Conservation (phyloP, 1,140 invertebrate species). For the Solen grandis region DNA sequence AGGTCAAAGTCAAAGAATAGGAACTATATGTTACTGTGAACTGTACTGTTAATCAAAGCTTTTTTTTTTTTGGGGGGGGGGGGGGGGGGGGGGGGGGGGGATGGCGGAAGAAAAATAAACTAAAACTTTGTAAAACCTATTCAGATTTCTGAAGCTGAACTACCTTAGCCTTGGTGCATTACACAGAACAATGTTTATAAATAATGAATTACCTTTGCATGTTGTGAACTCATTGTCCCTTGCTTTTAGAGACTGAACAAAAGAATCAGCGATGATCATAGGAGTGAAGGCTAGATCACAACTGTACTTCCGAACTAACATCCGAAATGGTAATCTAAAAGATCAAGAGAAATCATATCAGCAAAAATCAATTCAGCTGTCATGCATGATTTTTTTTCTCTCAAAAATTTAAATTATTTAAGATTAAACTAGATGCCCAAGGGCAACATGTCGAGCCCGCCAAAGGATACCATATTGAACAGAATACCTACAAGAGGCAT, state of each 20-base stretch:
- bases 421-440: no score
- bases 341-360: conserved; percentile 26
- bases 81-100: no score
- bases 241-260: conserved; percentile 93
- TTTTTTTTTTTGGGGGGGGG: not conserved
- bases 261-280: conserved; percentile 97
- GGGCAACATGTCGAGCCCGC: no score
- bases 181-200: not conserved
- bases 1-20: not conserved
- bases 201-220: conserved; percentile 82
- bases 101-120: not conserved
- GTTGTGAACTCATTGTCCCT: conserved; percentile 94
- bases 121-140: not conserved
- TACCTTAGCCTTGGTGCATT: not conserved
- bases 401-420: no score
- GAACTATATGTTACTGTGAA: not conserved
- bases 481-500: no score
- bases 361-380: no score
- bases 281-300: conserved; percentile 96
- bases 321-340: conserved; percentile 90
- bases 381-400: no score
- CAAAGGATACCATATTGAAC: no score
- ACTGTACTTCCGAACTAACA: conserved; percentile 90
- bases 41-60: not conserved
- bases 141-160: not conserved